Percentiles rank a stretch among this genome's conserved stretches.
These are phyloP conservation scores for Danionella dracula DNA, from an alignment of 2,797 vertebrate species.

Conservation along the genomic window DNA sequence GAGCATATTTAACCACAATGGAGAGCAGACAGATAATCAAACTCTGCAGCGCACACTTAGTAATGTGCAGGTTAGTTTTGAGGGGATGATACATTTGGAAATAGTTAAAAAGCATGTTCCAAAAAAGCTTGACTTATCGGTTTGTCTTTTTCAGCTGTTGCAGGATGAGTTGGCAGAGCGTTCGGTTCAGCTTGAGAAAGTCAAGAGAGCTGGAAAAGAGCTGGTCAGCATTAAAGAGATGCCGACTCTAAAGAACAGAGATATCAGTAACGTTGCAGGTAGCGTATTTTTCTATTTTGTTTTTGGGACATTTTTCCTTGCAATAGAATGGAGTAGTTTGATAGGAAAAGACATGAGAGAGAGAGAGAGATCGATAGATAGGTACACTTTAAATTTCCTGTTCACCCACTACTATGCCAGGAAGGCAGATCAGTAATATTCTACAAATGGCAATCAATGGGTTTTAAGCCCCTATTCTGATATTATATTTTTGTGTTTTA, in stretches of 20 bases:
- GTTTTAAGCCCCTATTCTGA: too few relatives aligned
- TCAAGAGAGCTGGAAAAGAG: conserved; percentile 77
- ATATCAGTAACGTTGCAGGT: conserved; percentile 83
- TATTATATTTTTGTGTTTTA: too few relatives aligned
- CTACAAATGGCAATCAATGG: too few relatives aligned
- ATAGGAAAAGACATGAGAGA: too few relatives aligned
- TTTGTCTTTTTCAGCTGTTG: conserved; percentile 67
- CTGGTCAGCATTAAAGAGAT: conserved; percentile 80
- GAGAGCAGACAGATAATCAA: conserved; percentile 74
- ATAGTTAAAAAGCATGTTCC: too few relatives aligned
- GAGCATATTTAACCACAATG: conserved; percentile 69
- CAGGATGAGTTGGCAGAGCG: conserved; percentile 89
- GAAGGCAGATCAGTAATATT: too few relatives aligned
- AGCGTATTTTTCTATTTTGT: conserved; percentile 14
- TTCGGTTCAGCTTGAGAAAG: conserved; percentile 86
- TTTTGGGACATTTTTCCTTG: too few relatives aligned
- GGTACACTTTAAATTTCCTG: too few relatives aligned
- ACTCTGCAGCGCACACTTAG: conserved; percentile 78
- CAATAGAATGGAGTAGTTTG: too few relatives aligned
- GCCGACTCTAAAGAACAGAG: conserved; percentile 73
- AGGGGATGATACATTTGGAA: background rate
- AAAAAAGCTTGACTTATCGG: background rate
- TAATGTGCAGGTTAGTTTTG: conserved; percentile 75
- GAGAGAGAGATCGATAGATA: too few relatives aligned
- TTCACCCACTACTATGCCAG: too few relatives aligned